Evolutionary conservation across 2,113 vertebrate species (phyloP).

Genomic region (Pica pica): DNA sequence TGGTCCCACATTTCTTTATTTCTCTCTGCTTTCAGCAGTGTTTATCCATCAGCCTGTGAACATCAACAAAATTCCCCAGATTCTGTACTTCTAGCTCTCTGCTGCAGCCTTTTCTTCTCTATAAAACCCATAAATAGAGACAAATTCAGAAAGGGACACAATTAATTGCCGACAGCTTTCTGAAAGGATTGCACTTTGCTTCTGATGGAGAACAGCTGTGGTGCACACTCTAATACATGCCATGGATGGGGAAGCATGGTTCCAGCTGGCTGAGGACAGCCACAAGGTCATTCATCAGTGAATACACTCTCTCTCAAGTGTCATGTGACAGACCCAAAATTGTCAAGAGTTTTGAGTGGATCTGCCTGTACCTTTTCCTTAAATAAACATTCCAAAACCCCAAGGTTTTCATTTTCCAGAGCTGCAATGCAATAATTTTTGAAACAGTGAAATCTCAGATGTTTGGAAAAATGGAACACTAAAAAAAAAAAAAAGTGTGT

Average conservation of each 20-base stretch:
- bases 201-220: slow-evolving; percentile 58
- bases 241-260: slow-evolving; percentile 44
- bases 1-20: neutral
- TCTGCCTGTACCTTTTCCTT: neutral
- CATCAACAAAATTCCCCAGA: neutral
- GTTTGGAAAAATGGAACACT: neutral
- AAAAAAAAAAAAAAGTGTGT: no score
- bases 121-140: slow-evolving; percentile 35
- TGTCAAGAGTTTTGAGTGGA: neutral
- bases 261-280: slow-evolving; percentile 56
- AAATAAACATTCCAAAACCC: neutral
- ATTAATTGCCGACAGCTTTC: slow-evolving; percentile 52
- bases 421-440: neutral
- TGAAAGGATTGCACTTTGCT: slow-evolving; percentile 47
- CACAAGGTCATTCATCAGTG: slow-evolving; percentile 43
- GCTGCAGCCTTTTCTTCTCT: neutral
- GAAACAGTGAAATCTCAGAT: neutral
- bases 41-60: neutral
- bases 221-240: slow-evolving; percentile 11
- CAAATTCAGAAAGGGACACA: slow-evolving; percentile 30
- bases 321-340: neutral
- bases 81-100: neutral
- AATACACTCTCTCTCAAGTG: neutral
- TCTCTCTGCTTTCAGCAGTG: neutral
- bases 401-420: neutral